Base-by-base conservation (phyloP, 1,140 invertebrate genomes). In the Heterodera schachtii region DNA sequence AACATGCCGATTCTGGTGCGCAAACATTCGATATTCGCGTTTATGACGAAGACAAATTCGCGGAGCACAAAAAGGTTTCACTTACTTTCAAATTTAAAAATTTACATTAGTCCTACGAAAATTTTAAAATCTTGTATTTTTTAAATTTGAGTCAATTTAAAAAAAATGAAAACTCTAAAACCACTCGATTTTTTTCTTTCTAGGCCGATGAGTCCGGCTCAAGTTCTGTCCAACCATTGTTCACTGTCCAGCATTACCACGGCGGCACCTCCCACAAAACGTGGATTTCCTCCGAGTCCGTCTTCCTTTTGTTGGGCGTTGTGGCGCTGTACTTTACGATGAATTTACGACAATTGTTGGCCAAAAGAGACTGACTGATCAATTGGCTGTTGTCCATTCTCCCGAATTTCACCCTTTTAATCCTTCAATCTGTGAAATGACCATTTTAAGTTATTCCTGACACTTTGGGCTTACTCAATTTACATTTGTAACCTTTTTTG, bases 191-290 rank as follows among this genome's bases (percentile, higher is more conserved):
- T 88, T 70, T 83, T n/a, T n/a, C n/a, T n/a, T n/a, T n/a, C n/a
- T n/a, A 91, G 90, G 90, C 90, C 70, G 90, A 91, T 81, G 87
- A 90, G 83, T 90, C 88, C 86, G 90, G 90, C 71, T 90, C 91
- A n/a, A 80, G 84, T 4, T 83, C 85, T 71, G 83, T 91, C 13
- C 89, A 90, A 79, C 90, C 91, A 21, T 79, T 91, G 3, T 90
- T 91, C 82, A 90, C 90, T 57, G 85, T 91, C 71, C 78, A 85
- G 9, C 82, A 91, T 43, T 86, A 86, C 81, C 91, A 92, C 78
- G 84, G 86, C 31, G 87, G 87, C 43, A 79, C 87, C 57, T 78
- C 84, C 31, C 81, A 47, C n/a, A 90, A 88, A 70, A 82, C 76
- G 19, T 84, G 84, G 21, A 41, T 88, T 41, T 88, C 89, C 47